Evolutionary conservation across 2,113 vertebrate genomes (phyloP), one percentile per base, ranked within the genome.

Genomic region (Nothoprocta pentlandii): DNA sequence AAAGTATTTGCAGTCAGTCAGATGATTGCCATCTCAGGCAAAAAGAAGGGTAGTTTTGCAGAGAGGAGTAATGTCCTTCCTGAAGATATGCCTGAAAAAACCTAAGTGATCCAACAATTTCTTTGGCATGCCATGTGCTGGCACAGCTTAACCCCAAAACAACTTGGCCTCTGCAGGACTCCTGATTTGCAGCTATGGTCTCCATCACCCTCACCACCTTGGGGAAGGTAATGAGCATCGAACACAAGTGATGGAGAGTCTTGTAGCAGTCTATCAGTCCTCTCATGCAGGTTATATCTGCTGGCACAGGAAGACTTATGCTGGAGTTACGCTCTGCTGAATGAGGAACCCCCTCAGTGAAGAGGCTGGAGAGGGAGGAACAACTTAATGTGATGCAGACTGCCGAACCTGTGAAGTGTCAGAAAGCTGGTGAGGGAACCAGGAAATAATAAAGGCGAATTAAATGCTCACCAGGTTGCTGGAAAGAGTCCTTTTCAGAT

Each of bases 401-500:
- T 85, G 81, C 70, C 20, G 6, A 73, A 79, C 47, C 74, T 85
- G 87, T 58, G 70, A 54, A 66, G 75, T 69, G 59, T 73, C 84
- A 92, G 77, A 47, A 66, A 76, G 28, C 0, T 0, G 6, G 46
- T 32, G 46, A 87, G 63, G 74, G 86, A 85, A 81, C 46, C 0
- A 0, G 81, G 81, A 89, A 95, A 87, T 61, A 53, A 88, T 73
- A 94, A 89, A 75, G 16, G 81, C 34, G 91, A 80, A 77, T 17
- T 3, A 67, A 80, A 77, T 46, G 32, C 67, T 93, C 91, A 83
- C 71, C 92, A 80, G 91, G n/a, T 78, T 67, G 77, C 85, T 94
- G 92, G 91, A 89, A 94, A 32, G 6, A 67, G 32, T 62, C n/a
- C 36, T 71, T 23, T 47, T 26, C 79, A 46, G 87, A 74, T 87